phyloP scores from a whole-genome alignment of 1,140 invertebrate species.

The Adoxophyes honmai region DNA sequence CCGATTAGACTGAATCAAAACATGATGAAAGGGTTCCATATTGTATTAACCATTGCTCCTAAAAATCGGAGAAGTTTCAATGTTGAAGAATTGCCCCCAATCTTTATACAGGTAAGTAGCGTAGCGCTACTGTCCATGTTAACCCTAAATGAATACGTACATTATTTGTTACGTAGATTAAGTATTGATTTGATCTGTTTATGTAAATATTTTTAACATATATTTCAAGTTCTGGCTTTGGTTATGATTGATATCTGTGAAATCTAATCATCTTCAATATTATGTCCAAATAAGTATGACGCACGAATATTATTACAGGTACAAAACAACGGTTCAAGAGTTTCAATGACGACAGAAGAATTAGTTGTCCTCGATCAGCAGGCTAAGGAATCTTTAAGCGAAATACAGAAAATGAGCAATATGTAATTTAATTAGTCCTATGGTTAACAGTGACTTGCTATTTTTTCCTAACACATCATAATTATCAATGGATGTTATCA shows the following conservation, averaged over 20 bases:
- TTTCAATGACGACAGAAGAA: constrained; percentile 88
- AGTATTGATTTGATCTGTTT: too few species aligned
- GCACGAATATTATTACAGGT: constrained; percentile 68
- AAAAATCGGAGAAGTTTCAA: constrained; percentile 69
- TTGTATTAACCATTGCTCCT: constrained; percentile 78
- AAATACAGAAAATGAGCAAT: constrained; percentile 89
- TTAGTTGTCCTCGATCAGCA: constrained; percentile 84
- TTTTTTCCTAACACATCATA: too few species aligned
- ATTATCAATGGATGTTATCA: constrained; percentile 11
- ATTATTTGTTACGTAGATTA: too few species aligned
- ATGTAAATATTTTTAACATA: too few species aligned
- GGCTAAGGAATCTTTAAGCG: constrained; percentile 84
- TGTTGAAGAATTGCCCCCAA: constrained; percentile 79
- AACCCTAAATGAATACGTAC: too few species aligned
- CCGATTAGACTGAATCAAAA: constrained; percentile 83
- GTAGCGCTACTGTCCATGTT: too few species aligned
- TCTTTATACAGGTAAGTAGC: constrained; percentile 82
- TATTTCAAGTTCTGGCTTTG: too few species aligned
- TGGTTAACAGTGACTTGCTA: background rate
- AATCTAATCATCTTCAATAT: too few species aligned
- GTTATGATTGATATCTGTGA: too few species aligned
- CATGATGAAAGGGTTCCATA: constrained; percentile 85
- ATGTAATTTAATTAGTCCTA: constrained; percentile 75
- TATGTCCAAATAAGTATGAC: too few species aligned
- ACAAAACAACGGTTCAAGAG: constrained; percentile 78